Percentiles rank a stretch among this genome's conserved stretches.
Conservation (phyloP, 2,113 vertebrate species). For the Indicator maculatus region DNA sequence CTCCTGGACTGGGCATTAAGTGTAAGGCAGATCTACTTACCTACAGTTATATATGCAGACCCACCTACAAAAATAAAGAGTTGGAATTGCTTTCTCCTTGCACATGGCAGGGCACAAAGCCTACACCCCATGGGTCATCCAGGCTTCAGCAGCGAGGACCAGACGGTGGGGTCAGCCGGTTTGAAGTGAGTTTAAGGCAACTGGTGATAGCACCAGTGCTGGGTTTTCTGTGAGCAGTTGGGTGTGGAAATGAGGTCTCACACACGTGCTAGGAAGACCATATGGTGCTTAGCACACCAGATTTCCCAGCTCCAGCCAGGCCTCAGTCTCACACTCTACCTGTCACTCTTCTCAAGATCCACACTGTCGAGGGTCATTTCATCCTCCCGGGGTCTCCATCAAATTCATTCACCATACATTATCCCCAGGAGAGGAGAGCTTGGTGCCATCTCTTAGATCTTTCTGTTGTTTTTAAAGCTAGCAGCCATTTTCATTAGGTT, state of each 20-base stretch:
- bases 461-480: neutral
- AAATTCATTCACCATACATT: slow-evolving; percentile 4
- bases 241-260: slow-evolving; percentile 56
- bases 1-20: neutral
- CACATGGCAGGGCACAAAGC: neutral
- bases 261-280: slow-evolving; percentile 7
- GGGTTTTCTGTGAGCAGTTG: slow-evolving; percentile 51
- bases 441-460: slow-evolving; percentile 9
- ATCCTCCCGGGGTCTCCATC: slow-evolving; percentile 2
- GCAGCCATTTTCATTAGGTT: neutral
- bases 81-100: neutral
- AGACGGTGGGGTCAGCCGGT: slow-evolving; percentile 31
- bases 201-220: slow-evolving; percentile 22
- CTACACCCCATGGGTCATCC: neutral
- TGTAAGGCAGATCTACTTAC: neutral
- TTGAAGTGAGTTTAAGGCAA: neutral
- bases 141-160: slow-evolving; percentile 15
- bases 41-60: too few relatives aligned
- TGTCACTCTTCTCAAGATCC: slow-evolving; percentile 55
- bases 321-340: slow-evolving; percentile 67
- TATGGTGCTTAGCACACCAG: slow-evolving; percentile 59
- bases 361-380: slow-evolving; percentile 27
- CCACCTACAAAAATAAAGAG: neutral
- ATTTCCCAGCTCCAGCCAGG: slow-evolving; percentile 68
- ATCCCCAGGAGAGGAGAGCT: neutral